Conservation (phyloP, 2,888 invertebrate genomes). For the Lasioglossum morio region DNA sequence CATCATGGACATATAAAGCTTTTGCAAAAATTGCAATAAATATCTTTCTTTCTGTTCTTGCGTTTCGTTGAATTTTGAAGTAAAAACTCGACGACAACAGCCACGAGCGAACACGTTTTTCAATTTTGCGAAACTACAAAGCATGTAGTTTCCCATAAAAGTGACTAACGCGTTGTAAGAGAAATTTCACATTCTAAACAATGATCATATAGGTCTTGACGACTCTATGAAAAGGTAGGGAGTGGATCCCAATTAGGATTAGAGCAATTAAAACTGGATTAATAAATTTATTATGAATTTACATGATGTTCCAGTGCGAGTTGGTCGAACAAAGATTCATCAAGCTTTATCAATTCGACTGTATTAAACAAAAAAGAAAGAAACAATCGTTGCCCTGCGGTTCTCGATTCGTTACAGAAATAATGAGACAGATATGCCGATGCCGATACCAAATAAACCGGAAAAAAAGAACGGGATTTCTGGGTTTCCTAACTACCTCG, state of each 20-base stretch:
- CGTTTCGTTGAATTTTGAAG: constrained; percentile 11
- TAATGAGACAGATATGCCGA: constrained; percentile 7
- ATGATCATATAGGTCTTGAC: neutral
- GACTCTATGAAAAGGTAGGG: neutral
- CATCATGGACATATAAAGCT: neutral
- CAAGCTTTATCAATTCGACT: constrained; percentile 25
- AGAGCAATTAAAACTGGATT: neutral
- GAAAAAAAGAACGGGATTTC: constrained; percentile 24
- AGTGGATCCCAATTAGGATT: neutral
- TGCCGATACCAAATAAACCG: constrained; percentile 17
- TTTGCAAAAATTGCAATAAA: neutral
- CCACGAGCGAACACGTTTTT: neutral
- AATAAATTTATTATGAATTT: neutral
- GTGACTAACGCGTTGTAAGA: neutral
- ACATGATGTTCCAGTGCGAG: neutral
- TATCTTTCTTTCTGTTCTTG: neutral
- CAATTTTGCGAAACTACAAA: constrained; percentile 13
- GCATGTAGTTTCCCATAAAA: constrained; percentile 9
- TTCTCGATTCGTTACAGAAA: constrained; percentile 17
- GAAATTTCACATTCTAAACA: neutral
- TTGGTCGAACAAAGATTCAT: neutral
- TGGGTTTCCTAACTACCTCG: constrained; percentile 48
- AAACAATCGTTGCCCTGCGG: neutral
- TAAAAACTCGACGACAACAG: neutral
- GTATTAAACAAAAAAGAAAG: neutral